Conservation (phyloP, 2,888 invertebrate species). For the Actias luna region DNA sequence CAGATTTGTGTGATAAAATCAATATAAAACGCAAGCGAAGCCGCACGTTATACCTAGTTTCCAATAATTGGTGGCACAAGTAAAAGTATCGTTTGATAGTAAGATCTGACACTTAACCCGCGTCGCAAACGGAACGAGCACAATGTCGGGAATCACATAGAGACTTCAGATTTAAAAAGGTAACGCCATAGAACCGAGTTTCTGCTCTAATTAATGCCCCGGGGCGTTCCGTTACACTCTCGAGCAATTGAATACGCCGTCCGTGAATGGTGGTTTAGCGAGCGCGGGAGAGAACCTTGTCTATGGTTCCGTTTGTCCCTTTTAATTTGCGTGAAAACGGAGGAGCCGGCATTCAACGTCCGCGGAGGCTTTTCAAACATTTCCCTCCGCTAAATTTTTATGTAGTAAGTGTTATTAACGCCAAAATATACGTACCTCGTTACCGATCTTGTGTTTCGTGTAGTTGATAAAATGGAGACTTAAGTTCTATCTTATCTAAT, state of each 20-base stretch:
- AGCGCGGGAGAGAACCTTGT: slow-evolving; percentile 61
- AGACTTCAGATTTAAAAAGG: slow-evolving; percentile 76
- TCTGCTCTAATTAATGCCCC: slow-evolving; percentile 82
- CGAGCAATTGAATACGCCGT: slow-evolving; percentile 70
- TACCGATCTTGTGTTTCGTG: not conserved
- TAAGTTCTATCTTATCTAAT: no score
- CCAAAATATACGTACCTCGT: not conserved
- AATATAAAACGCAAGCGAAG: no score
- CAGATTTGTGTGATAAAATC: no score
- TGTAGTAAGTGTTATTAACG: slow-evolving; percentile 7
- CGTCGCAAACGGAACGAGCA: slow-evolving; percentile 52
- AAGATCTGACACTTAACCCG: slow-evolving; percentile 65
- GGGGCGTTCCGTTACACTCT: slow-evolving; percentile 75
- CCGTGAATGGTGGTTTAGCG: slow-evolving; percentile 76
- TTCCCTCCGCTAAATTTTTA: slow-evolving; percentile 47
- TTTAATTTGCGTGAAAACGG: slow-evolving; percentile 81
- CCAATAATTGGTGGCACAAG: slow-evolving; percentile 38
- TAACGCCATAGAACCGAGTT: slow-evolving; percentile 70
- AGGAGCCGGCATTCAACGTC: slow-evolving; percentile 63
- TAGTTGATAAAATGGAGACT: not conserved
- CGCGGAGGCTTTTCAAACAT: slow-evolving; percentile 60
- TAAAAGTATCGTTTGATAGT: slow-evolving; percentile 60
- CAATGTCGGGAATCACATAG: slow-evolving; percentile 69
- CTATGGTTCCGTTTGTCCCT: slow-evolving; percentile 72
- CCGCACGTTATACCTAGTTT: no score